A percentile compares a stretch with the other conserved stretches of the same genome.
Conservation (phyloP, 2,888 invertebrate species). For the Ophion obscuratus region DNA sequence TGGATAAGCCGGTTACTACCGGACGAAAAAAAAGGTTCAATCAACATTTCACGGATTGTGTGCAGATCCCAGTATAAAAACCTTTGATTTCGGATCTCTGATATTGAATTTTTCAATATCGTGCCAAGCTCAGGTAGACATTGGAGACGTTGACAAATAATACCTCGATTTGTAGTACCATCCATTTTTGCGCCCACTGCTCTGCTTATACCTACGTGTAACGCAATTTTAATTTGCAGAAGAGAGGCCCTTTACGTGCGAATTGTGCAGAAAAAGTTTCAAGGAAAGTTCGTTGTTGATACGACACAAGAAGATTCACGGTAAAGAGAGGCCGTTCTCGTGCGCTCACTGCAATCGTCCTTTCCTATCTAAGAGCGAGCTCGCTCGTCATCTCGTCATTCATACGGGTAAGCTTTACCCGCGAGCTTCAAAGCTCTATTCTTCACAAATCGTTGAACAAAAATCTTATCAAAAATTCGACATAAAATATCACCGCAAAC, state of each 20-base stretch:
- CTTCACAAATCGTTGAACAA: background rate
- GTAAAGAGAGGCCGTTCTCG: constrained; percentile 82
- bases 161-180: too few relatives aligned
- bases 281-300: constrained; percentile 81
- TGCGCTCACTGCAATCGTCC: constrained; percentile 82
- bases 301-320: constrained; percentile 83
- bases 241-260: constrained; percentile 81
- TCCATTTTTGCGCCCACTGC: too few relatives aligned
- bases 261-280: constrained; percentile 81
- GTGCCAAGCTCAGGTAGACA: too few relatives aligned
- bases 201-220: background rate
- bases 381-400: constrained; percentile 82
- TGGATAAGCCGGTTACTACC: too few relatives aligned
- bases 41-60: too few relatives aligned
- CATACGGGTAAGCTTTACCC: constrained; percentile 80
- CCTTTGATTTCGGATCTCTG: too few relatives aligned
- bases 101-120: too few relatives aligned
- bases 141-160: too few relatives aligned
- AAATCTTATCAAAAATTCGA: background rate
- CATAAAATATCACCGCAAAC: background rate
- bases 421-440: background rate
- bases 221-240: constrained; percentile 70
- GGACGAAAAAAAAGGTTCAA: too few relatives aligned
- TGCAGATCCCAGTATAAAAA: too few relatives aligned
- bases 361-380: constrained; percentile 83